phyloP scores from a whole-genome alignment of 2,888 invertebrate genomes.

The Sarcophaga carnaria region DNA sequence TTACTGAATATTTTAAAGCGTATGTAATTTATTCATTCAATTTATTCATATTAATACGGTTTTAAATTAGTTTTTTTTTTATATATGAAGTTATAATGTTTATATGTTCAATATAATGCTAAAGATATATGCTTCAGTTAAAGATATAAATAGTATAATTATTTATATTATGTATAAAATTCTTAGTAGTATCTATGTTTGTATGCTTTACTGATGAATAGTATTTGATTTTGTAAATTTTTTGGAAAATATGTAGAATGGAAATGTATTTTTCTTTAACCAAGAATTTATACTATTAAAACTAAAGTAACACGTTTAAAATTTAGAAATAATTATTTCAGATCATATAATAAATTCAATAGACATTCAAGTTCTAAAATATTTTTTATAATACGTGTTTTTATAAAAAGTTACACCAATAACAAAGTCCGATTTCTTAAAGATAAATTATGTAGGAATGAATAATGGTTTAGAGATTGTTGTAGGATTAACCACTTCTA shows the following conservation, averaged over 20 bases:
- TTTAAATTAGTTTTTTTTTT: slow-evolving; percentile 29
- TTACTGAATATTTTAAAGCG: slow-evolving; percentile 54
- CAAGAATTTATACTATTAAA: slow-evolving; percentile 56
- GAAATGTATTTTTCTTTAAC: slow-evolving; percentile 28
- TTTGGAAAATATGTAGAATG: slow-evolving; percentile 39
- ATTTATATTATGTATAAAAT: slow-evolving; percentile 14
- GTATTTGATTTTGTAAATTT: slow-evolving; percentile 21
- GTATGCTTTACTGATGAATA: slow-evolving; percentile 24
- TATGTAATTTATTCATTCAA: slow-evolving; percentile 59
- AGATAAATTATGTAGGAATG: slow-evolving; percentile 52
- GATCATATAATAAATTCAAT: slow-evolving; percentile 40
- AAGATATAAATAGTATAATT: slow-evolving; percentile 7
- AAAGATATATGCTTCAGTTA: slow-evolving; percentile 36
- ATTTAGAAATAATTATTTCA: slow-evolving; percentile 34
- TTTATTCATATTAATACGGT: slow-evolving; percentile 58
- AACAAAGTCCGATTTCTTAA: slow-evolving; percentile 51
- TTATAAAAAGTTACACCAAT: slow-evolving; percentile 39
- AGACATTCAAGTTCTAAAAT: slow-evolving; percentile 29
- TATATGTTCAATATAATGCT: slow-evolving; percentile 36
- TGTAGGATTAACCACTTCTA: slow-evolving; percentile 18
- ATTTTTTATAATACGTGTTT: slow-evolving; percentile 31
- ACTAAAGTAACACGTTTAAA: slow-evolving; percentile 54
- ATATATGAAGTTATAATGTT: slow-evolving; percentile 27
- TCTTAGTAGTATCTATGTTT: slow-evolving; percentile 38
- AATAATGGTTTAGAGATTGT: slow-evolving; percentile 28